phyloP scores from a whole-genome alignment of 2,113 vertebrate species.

The Microcebus jonahi region DNA sequence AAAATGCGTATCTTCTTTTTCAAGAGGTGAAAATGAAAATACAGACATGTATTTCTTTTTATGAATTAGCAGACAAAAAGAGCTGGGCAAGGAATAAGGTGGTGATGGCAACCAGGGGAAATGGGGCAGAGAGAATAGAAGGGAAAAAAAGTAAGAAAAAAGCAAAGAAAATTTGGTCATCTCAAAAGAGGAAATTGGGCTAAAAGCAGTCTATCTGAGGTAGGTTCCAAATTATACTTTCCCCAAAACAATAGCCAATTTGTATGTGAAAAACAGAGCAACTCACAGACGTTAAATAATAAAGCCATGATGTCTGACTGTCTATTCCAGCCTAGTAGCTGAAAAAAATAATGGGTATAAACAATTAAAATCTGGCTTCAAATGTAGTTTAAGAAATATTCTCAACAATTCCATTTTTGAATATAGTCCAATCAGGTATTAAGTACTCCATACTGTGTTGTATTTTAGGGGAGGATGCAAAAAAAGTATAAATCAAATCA shows the following conservation, averaged over 20 bases:
- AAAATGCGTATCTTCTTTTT: neutral
- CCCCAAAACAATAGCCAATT: neutral
- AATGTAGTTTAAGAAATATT: neutral
- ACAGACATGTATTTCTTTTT: neutral
- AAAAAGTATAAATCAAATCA: neutral
- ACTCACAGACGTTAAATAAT: neutral
- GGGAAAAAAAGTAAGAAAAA: neutral
- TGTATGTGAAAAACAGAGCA: neutral
- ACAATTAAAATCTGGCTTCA: neutral
- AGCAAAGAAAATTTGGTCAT: neutral
- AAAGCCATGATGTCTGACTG: neutral
- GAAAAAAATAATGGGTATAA: neutral
- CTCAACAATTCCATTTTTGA: neutral
- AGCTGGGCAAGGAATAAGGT: neutral
- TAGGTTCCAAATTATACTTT: neutral
- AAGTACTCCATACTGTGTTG: neutral
- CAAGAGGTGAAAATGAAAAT: constrained; percentile 13
- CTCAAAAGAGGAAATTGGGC: neutral
- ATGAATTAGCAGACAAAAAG: neutral
- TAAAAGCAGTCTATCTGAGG: neutral
- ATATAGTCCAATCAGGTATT: neutral
- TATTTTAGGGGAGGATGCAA: neutral
- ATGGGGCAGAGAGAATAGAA: neutral
- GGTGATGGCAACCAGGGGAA: neutral
- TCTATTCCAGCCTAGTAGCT: neutral